These are phyloP conservation scores for Achatina immaculata DNA, from an alignment of 1,140 invertebrate genomes.

Conservation along the genomic window DNA sequence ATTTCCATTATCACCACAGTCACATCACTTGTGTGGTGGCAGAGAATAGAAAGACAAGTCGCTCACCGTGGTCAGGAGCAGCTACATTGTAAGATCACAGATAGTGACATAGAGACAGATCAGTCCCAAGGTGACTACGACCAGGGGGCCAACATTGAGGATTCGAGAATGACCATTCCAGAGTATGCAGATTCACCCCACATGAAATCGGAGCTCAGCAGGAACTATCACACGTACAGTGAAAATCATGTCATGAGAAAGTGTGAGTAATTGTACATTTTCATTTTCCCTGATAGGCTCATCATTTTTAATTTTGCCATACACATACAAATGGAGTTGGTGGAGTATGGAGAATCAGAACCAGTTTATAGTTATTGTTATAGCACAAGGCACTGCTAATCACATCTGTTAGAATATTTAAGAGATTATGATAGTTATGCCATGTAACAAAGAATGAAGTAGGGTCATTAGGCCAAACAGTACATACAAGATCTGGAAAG, in stretches of 20 bases:
- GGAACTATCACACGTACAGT: slow-evolving; percentile 22
- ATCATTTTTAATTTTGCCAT: neutral
- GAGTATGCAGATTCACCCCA: neutral
- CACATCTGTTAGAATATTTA: too few species aligned
- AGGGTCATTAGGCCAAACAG: too few species aligned
- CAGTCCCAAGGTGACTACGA: neutral
- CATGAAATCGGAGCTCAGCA: neutral
- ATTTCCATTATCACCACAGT: slow-evolving; percentile 72
- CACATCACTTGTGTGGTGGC: slow-evolving; percentile 82
- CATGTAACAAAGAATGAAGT: too few species aligned
- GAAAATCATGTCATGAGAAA: neutral
- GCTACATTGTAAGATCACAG: neutral
- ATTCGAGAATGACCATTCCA: neutral
- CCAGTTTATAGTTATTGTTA: too few species aligned
- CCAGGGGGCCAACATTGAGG: neutral
- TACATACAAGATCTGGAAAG: too few species aligned
- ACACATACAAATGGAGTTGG: neutral
- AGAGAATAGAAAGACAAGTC: slow-evolving; percentile 75
- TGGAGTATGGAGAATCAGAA: neutral
- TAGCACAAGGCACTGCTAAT: too few species aligned
- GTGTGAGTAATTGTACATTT: neutral
- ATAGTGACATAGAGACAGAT: neutral
- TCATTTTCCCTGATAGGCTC: neutral
- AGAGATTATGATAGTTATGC: too few species aligned
- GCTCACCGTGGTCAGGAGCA: neutral